A percentile compares a stretch with the other conserved stretches of the same genome.
These are phyloP conservation scores for Agapornis canus DNA, from an alignment of 2,797 vertebrate genomes.

Conservation along the genomic window DNA sequence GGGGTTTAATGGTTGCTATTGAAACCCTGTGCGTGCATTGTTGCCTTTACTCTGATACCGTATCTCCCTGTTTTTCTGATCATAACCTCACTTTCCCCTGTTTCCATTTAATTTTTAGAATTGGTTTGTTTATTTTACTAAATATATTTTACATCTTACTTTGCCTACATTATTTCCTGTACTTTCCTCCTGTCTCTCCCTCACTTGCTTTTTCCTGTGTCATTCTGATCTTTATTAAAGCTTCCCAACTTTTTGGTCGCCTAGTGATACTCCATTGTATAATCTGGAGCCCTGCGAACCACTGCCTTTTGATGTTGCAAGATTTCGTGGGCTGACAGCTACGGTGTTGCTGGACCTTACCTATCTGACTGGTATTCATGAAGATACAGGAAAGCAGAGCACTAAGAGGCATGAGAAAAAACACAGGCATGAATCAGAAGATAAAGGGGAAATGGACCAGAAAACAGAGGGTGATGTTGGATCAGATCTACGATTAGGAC, in stretches of 20 bases:
- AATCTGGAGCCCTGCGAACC: constrained; percentile 98
- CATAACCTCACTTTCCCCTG: constrained; percentile 54
- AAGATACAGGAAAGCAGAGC: constrained; percentile 86
- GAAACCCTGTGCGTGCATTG: constrained; percentile 27
- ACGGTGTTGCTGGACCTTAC: constrained; percentile 95
- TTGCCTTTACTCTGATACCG: constrained; percentile 55
- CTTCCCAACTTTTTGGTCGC: constrained; percentile 99
- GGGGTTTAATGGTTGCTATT: neutral
- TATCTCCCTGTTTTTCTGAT: constrained; percentile 60
- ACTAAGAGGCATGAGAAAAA: constrained; percentile 90
- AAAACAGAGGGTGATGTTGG: constrained; percentile 75
- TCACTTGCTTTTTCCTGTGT: constrained; percentile 94
- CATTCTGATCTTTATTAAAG: constrained; percentile 93
- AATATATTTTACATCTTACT: constrained; percentile 68
- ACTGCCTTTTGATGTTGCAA: constrained; percentile 92
- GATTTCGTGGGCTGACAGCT: constrained; percentile 93
- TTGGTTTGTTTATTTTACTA: constrained; percentile 57
- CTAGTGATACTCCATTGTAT: constrained; percentile 98
- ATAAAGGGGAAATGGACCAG: constrained; percentile 80
- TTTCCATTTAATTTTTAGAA: constrained; percentile 62
- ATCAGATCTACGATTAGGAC: constrained; percentile 80
- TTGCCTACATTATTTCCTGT: constrained; percentile 81
- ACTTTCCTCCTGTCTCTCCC: constrained; percentile 88
- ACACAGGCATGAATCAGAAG: constrained; percentile 84
- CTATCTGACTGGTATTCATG: constrained; percentile 93